Evolutionary conservation across 64 coral and sea anemone species (phyloP), one percentile per base, ranked within the genome.

Genomic region (Cladopsammia gracilis): DNA sequence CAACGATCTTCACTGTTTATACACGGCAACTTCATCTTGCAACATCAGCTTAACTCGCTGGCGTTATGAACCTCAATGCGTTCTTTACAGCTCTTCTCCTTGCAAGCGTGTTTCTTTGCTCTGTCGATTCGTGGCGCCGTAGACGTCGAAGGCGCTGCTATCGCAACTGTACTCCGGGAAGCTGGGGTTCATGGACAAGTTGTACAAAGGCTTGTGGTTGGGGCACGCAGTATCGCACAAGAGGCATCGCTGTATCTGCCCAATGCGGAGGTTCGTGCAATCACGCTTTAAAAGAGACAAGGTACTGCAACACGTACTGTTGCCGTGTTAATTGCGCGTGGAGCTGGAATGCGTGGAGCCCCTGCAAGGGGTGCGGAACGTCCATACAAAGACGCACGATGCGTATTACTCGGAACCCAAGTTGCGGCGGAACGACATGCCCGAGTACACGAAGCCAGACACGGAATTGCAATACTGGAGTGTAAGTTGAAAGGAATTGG

Each of bases 301-400:
- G 87, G 51, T 48, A 18, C 3, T 95, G 93, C 66, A 80, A 76
- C 19, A 81, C 58, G 26, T 13, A 71, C 1, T 62, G 84, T 34
- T 96, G 95, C 42, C 80, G 53, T 24, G 48, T 93, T 4, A 50
- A 94, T 58, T 97, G 95, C n/a, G 9, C 48, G 4, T 97, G 49
- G 19, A 24, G 18, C 0, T 97, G 95, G 95, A 34, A 49, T 1
- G 10, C 14, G 10, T 94, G 95, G 95, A 58, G 79, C 10, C 10
- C 81, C 6, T 97, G 95, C 62, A 6, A 16, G 0, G 92, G 75
- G 3, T 97, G 95, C 45, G 92, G 88, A 12, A 19, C 46, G 3
- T 71, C 73, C 4, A 73, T 49, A 12, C 95, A 90, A 69, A 86
- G 58, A 16, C 88, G 88, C 47, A 58, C 60, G 1, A 82, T 87